Evolutionary conservation across 2,888 invertebrate genomes (phyloP).

Genomic region (Phragmatobia fuliginosa): DNA sequence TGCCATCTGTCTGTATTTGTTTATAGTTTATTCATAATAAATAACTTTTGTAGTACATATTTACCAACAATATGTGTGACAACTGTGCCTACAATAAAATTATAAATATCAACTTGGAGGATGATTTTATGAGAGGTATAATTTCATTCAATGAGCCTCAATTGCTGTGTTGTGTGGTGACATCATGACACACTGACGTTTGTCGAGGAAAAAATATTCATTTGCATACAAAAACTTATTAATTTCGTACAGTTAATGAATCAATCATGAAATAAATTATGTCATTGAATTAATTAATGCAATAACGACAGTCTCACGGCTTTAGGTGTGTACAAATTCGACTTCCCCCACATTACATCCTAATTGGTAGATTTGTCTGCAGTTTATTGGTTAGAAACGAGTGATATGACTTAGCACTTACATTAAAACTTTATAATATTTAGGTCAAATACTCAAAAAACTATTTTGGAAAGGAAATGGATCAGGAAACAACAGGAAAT

Average conservation of each 20-base stretch:
- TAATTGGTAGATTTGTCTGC: neutral
- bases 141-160: constrained; percentile 51
- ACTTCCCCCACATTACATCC: neutral
- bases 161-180: constrained; percentile 60
- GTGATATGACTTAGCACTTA: neutral
- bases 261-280: constrained; percentile 26
- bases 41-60: constrained; percentile 4
- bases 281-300: constrained; percentile 23
- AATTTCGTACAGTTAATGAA: constrained; percentile 22
- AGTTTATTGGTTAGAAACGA: neutral
- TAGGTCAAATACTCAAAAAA: neutral
- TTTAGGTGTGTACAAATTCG: neutral
- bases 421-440: neutral
- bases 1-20: constrained; percentile 4
- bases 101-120: constrained; percentile 29
- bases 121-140: constrained; percentile 34
- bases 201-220: constrained; percentile 39
- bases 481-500: neutral
- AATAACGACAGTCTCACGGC: neutral
- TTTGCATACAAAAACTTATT: constrained; percentile 35
- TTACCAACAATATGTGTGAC: constrained; percentile 23
- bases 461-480: neutral
- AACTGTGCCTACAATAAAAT: constrained; percentile 31
- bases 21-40: neutral
- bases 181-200: constrained; percentile 57